Evolutionary conservation across 2,113 vertebrate species (phyloP), one percentile per base, ranked within the genome.

Genomic region (Vidua chalybeata): DNA sequence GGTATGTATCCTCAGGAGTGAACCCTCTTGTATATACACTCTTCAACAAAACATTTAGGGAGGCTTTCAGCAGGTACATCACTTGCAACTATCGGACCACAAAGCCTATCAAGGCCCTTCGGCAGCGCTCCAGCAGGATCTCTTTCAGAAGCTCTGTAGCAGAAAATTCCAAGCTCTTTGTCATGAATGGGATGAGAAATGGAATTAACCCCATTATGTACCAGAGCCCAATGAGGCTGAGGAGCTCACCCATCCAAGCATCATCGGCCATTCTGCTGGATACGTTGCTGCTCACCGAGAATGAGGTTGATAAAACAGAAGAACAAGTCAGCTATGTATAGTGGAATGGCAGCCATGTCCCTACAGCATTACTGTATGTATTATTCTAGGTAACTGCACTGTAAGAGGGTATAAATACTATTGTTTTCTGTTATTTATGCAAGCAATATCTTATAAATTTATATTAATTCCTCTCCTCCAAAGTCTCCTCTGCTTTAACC

Each of bases 11-110:
- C 21, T 99, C 99, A 2, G 99, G 99, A 17, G 99, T 99, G 81
- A 99, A 99, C 89, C 99, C 99, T 13, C 91, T 99, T 80, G 99
- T 99, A 88, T 99, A 99, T 55, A 99, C 99, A 3, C 98, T 99
- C 45, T 99, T 99, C 97, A 99, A 99, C 87, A 99, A 99, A 98
- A 99, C 99, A 3, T 99, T 99, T 98, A 98, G 99, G 74, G 96
- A 99, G 80, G 99, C 99, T 11, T 99, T 99, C 77, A 97, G 98
- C 26, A 98, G 99, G 78, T 99, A 99, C 46, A 99, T 99, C 68
- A 99, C 98, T 41, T 99, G 99, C 81, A 98, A 99, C 95, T 99
- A 99, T 89, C 92, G 28, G 72, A 97, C 89, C 79, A 96, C 89
- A 20, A 97, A 90, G 86, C 95, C 97, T 33, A 89, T 91, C 41